These are phyloP conservation scores for Lutraria lutraria DNA, from an alignment of 2,888 invertebrate genomes.

Conservation along the genomic window DNA sequence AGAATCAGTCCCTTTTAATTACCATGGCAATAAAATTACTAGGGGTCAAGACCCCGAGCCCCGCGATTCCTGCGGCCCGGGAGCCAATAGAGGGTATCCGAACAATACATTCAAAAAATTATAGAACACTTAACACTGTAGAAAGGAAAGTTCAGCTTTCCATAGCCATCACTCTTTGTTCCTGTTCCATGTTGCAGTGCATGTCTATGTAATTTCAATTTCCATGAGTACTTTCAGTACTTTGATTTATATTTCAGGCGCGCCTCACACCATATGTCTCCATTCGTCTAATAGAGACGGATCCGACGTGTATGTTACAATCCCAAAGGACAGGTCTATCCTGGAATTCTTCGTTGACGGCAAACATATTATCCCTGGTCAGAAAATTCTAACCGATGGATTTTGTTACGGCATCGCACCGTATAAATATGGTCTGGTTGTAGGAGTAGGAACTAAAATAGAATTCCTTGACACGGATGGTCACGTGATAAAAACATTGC, in stretches of 20 bases:
- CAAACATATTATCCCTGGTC: slow-evolving; percentile 42
- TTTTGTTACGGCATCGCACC: slow-evolving; percentile 69
- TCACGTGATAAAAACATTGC: slow-evolving; percentile 45
- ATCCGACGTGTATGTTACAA: slow-evolving; percentile 62
- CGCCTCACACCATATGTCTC: slow-evolving; percentile 64
- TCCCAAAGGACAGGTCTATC: slow-evolving; percentile 58
- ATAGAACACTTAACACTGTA: too few relatives aligned
- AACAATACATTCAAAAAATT: too few relatives aligned
- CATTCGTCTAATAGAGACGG: slow-evolving; percentile 63
- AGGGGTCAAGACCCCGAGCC: too few relatives aligned
- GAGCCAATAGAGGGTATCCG: too few relatives aligned
- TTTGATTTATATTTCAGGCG: slow-evolving; percentile 46
- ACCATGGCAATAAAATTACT: too few relatives aligned
- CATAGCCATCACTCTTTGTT: too few relatives aligned
- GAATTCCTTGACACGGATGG: slow-evolving; percentile 63
- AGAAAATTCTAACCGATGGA: slow-evolving; percentile 61
- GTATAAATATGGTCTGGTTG: slow-evolving; percentile 65
- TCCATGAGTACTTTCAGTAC: too few relatives aligned
- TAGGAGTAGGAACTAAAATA: slow-evolving; percentile 64
- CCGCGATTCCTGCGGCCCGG: too few relatives aligned
- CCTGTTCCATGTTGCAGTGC: too few relatives aligned
- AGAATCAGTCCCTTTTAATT: too few relatives aligned
- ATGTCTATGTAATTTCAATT: too few relatives aligned
- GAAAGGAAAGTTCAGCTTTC: too few relatives aligned
- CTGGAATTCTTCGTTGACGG: slow-evolving; percentile 60